These are phyloP conservation scores for Phylloscopus trochilus DNA, from an alignment of 2,113 vertebrate genomes.

Conservation along the genomic window DNA sequence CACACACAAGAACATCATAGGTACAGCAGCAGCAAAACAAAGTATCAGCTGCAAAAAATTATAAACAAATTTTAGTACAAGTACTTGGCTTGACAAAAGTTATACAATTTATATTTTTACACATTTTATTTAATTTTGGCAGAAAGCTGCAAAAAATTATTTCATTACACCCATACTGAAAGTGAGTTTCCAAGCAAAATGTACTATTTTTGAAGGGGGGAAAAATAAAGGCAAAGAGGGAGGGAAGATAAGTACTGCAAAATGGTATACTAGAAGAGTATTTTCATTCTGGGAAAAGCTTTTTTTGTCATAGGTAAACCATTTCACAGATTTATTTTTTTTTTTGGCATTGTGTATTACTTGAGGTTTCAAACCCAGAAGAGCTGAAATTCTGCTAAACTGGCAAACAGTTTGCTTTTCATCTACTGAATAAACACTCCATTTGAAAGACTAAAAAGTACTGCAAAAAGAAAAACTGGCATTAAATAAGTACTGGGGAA, in stretches of 20 bases:
- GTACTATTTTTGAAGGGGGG: accelerated
- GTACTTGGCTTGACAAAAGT: not conserved
- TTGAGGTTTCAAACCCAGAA: not conserved
- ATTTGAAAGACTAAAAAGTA: not conserved
- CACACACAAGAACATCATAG: not conserved
- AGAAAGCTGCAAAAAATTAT: not conserved
- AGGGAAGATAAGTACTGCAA: not conserved
- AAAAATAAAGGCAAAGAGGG: not conserved
- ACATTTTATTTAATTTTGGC: not conserved
- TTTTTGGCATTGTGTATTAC: not conserved
- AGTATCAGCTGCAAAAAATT: not conserved
- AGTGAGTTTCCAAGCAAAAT: not conserved
- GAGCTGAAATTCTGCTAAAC: constrained; percentile 9
- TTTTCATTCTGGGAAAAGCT: not conserved
- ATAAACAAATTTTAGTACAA: not conserved
- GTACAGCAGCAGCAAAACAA: not conserved
- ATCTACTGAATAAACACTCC: not conserved
- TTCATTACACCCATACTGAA: not conserved
- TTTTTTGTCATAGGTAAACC: not conserved
- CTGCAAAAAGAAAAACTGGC: not conserved
- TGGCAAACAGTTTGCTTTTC: not conserved
- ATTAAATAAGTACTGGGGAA: not conserved
- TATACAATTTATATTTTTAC: not conserved
- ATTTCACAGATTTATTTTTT: not conserved
- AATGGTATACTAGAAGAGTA: not conserved